Evolutionary conservation across 2,797 vertebrate genomes (phyloP).

Genomic region (Gadopsis marmoratus): DNA sequence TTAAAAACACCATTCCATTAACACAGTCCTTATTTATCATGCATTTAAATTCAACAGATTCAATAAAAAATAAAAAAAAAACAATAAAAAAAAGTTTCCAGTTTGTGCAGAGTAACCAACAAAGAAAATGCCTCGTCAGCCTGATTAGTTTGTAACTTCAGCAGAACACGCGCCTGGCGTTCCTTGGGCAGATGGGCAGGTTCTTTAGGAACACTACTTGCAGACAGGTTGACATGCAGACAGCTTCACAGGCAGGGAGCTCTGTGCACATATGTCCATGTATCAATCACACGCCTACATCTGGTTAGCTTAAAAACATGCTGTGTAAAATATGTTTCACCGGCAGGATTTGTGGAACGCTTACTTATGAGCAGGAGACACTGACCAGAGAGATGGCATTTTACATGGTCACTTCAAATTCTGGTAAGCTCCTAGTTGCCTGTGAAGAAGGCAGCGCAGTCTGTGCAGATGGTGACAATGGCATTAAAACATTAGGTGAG

Average conservation of each 20-base stretch:
- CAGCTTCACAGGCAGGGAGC: slow-evolving; percentile 20
- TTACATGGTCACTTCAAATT: slow-evolving; percentile 46
- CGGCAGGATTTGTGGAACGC: not conserved
- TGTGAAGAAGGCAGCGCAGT: slow-evolving; percentile 36
- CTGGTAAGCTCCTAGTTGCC: slow-evolving; percentile 55
- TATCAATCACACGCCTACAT: slow-evolving; percentile 23
- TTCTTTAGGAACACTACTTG: slow-evolving; percentile 1
- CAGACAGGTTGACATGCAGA: slow-evolving; percentile 25
- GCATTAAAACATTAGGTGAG: slow-evolving; percentile 73
- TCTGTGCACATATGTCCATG: not conserved
- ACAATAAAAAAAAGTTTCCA: slow-evolving; percentile 20
- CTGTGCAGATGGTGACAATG: slow-evolving; percentile 71
- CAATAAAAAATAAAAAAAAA: not conserved
- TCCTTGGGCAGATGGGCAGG: slow-evolving; percentile 34
- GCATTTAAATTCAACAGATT: slow-evolving; percentile 44
- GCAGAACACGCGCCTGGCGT: not conserved
- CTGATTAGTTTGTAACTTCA: slow-evolving; percentile 7
- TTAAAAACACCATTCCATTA: slow-evolving; percentile 48
- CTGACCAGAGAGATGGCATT: slow-evolving; percentile 34
- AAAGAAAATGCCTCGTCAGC: slow-evolving; percentile 19
- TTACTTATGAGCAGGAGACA: slow-evolving; percentile 15
- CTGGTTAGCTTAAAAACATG: slow-evolving; percentile 17
- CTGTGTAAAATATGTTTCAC: slow-evolving; percentile 6
- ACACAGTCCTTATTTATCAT: slow-evolving; percentile 34
- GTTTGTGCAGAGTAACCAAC: not conserved